Evolutionary conservation across 2,797 vertebrate genomes (phyloP).

Genomic region (Potorous gilbertii): DNA sequence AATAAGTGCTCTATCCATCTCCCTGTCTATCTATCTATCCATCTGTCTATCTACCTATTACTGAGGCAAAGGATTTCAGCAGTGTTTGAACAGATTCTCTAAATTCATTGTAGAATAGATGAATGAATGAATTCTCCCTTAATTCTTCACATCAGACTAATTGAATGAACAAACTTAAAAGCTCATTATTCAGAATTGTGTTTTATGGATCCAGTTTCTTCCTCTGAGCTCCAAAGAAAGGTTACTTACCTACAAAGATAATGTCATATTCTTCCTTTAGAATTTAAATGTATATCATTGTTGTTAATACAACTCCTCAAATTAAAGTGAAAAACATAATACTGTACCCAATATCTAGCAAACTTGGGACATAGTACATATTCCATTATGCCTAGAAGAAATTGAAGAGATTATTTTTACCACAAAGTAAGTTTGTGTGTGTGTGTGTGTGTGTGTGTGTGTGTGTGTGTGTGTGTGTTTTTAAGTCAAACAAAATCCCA

Average conservation of each 20-base stretch:
- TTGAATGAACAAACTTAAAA: not conserved
- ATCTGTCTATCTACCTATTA: not conserved
- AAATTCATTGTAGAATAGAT: not conserved
- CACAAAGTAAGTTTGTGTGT: not conserved
- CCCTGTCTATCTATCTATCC: not conserved
- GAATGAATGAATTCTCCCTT: not conserved
- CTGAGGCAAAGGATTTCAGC: not conserved
- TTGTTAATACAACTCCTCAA: not conserved
- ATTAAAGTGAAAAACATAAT: not conserved
- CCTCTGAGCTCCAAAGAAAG: not conserved
- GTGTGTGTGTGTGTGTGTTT: not conserved
- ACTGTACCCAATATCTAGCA: not conserved
- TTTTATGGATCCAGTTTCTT: not conserved
- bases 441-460: not conserved
- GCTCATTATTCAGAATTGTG: not conserved
- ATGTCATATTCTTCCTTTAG: not conserved
- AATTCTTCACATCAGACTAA: not conserved
- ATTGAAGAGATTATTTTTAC: not conserved
- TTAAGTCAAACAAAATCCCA: not conserved
- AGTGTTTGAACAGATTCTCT: not conserved
- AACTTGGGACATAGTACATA: not conserved
- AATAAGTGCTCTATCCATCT: not conserved
- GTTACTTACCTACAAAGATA: not conserved
- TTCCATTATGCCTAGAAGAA: not conserved
- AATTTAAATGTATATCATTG: not conserved